A percentile compares a stretch with the other conserved stretches of the same genome.
Evolutionary conservation across 1,140 invertebrate genomes (phyloP).

Genomic region (Lepidurus apus): DNA sequence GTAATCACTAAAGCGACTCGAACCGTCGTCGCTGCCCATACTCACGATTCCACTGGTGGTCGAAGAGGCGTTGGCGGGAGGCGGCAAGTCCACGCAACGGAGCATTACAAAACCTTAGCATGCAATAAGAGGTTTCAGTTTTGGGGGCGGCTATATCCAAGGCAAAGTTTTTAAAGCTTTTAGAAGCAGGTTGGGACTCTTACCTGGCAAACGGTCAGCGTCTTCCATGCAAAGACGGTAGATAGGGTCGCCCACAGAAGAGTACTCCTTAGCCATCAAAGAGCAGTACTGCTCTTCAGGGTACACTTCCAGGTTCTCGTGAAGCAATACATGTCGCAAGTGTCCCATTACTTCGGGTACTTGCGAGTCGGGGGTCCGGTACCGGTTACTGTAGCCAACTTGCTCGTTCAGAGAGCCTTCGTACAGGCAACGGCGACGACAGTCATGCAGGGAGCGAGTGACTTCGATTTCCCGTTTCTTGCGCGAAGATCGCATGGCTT

Average conservation of each 20-base stretch:
- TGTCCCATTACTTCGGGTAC: conserved; percentile 55
- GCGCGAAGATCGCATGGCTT: conserved; percentile 24
- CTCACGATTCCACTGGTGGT: neutral
- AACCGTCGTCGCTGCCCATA: conserved; percentile 32
- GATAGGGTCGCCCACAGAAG: conserved; percentile 53
- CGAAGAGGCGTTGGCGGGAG: neutral
- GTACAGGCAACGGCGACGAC: conserved; percentile 31
- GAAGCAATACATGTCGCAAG: conserved; percentile 60
- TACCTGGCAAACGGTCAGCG: conserved; percentile 52
- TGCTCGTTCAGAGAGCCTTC: conserved; percentile 56
- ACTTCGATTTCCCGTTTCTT: conserved; percentile 25
- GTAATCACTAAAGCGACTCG: conserved; percentile 34
- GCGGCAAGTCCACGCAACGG: conserved; percentile 38
- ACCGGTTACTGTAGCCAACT: conserved; percentile 49
- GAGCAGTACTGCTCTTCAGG: conserved; percentile 47
- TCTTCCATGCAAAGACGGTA: conserved; percentile 62
- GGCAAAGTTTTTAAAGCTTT: neutral
- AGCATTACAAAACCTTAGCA: conserved; percentile 40
- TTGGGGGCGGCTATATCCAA: conserved; percentile 3
- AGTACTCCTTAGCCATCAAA: conserved; percentile 56
- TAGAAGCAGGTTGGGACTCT: conserved; percentile 35
- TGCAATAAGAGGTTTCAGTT: conserved; percentile 31
- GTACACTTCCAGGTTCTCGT: conserved; percentile 67
- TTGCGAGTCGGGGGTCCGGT: conserved; percentile 37
- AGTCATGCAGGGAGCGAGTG: conserved; percentile 17